Base-by-base conservation (phyloP, 1,140 invertebrate species). In the Heliconius eleuchia region DNA sequence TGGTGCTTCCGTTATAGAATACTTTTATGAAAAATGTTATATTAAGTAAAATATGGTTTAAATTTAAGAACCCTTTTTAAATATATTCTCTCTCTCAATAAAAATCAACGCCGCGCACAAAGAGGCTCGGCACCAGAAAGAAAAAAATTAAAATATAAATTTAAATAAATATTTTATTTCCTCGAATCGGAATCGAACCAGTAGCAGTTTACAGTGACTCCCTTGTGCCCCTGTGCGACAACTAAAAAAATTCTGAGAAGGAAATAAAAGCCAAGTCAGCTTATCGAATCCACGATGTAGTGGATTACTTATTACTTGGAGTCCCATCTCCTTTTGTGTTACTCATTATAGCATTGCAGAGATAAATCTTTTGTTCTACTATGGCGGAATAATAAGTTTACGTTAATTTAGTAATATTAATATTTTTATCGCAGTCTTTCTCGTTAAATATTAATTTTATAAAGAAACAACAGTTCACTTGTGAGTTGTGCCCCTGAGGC, bases 301-400 rank as follows among this genome's bases (percentile, higher is more conserved):
- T 55, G 37, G 16, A 76, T 70, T 70, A 76, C 57, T 30, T 13
- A 76, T 70, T 70, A 76, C 57, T 30, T 13, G 18, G 18, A 19
- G 66, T 39, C 50, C 46, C 30, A 70, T 76, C 39, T 76, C 66
- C 74, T 50, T 76, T 71, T 76, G 60, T 50, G 66, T 30, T 34
- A 18, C 74, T 76, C 60, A 19, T 70, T 30, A 76, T 71, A 50
- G 60, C n/a, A 16, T 70, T 13, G 34, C 27, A 37, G 27, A 74
- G 52, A 37, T 55, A 74, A 23, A 27, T 37, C 60, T 60, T 76
- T 76, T 66, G 74, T 66, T 70, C 39, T 76, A 13, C 23, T 70
- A 42, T 6, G 13, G 27, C 6, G 30, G 39, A 76, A 73, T 73
- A 66, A 78, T 78, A 42, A 71, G 34, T 34, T 78, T 50, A 70